Evolutionary conservation across 2,888 invertebrate species (phyloP).

Genomic region (Ceriagrion tenellum): DNA sequence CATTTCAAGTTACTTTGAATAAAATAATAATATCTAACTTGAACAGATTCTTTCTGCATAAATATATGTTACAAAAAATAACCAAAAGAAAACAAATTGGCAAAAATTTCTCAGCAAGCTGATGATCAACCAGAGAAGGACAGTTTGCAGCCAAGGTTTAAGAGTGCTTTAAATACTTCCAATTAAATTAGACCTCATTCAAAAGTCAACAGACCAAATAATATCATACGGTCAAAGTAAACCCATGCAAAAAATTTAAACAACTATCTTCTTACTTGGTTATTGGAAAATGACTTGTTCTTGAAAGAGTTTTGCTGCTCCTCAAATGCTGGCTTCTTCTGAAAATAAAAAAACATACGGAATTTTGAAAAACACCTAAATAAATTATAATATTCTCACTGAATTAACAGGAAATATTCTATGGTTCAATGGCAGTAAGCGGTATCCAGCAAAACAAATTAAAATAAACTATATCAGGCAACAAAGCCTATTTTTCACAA

Average conservation of each 20-base stretch:
- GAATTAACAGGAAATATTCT: no score
- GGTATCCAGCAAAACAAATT: no score
- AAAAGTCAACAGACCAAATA: neutral
- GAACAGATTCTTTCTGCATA: no score
- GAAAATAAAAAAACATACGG: slow-evolving; percentile 1
- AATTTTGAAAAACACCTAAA: neutral
- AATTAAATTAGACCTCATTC: no score
- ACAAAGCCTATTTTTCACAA: no score
- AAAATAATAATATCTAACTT: no score
- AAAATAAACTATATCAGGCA: no score
- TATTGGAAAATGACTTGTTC: slow-evolving; percentile 53
- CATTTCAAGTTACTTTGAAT: no score
- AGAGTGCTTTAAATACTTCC: no score
- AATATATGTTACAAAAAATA: neutral
- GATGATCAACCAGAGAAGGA: neutral
- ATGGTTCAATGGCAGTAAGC: no score
- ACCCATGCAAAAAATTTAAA: neutral
- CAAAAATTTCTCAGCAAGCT: neutral
- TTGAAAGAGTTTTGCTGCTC: neutral
- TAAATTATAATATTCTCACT: no score
- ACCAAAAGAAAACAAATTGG: neutral
- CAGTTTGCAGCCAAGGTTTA: no score
- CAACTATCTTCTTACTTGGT: slow-evolving; percentile 23
- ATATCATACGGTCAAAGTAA: neutral
- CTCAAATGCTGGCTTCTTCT: neutral